Percentiles rank a stretch among this genome's conserved stretches.
phyloP scores from a whole-genome alignment of 2,888 invertebrate species.

The Esperia sulphurella region DNA sequence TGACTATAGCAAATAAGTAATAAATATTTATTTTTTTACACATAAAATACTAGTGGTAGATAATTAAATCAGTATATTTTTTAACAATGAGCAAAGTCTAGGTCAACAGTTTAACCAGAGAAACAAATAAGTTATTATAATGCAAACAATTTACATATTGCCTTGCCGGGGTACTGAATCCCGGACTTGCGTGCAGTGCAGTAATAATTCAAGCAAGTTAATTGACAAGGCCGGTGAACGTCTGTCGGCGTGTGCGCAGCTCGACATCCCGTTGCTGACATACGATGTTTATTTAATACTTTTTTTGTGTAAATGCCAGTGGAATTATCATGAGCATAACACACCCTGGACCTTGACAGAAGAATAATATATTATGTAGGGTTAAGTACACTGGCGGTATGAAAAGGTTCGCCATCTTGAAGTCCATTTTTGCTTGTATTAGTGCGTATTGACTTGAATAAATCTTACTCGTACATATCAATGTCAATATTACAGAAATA shows the following conservation, averaged over 20 bases:
- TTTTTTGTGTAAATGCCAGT: not conserved
- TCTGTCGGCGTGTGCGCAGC: conserved; percentile 22
- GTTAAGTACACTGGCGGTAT: no score
- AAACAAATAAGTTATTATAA: not conserved
- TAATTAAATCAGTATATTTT: no score
- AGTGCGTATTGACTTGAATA: no score
- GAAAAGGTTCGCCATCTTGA: no score
- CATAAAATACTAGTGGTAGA: no score
- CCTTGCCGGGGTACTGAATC: conserved; percentile 27
- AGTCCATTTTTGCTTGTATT: no score
- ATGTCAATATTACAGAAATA: no score
- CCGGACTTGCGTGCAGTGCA: conserved; percentile 29
- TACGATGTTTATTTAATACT: not conserved
- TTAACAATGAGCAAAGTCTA: no score
- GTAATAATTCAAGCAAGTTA: conserved; percentile 44
- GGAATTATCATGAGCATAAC: not conserved
- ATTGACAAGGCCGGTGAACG: conserved; percentile 44
- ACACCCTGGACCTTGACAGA: not conserved
- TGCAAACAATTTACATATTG: not conserved
- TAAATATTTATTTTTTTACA: no score
- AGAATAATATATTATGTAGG: not conserved
- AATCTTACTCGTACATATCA: no score
- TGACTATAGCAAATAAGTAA: no score
- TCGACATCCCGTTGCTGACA: conserved; percentile 8
- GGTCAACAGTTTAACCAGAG: no score